Base-by-base conservation (phyloP, 2,888 invertebrate species). In the Ophion ventricosus region DNA sequence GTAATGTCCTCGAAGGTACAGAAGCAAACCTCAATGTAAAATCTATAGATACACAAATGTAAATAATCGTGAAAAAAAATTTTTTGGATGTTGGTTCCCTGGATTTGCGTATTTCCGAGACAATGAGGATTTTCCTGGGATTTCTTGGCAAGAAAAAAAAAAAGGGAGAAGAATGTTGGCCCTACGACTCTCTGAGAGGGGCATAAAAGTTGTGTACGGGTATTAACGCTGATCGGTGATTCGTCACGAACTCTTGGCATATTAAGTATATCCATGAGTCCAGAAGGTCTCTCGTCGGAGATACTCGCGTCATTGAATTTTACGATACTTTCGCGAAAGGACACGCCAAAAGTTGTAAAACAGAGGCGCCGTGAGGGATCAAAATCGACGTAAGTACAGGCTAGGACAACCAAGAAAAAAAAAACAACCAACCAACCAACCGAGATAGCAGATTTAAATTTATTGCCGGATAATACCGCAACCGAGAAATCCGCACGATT, bases 31-130 rank as follows among this genome's bases (percentile, higher is more conserved):
- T 23, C n/a, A 40, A 26, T 66, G 49, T 25, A 35, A 56, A 66
- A 66, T 49, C 25, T 49, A 20, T 14, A 26, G 20, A 35, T 8
- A 59, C 0, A 57, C 29, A 25, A 11, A 61, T n/a, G 40, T 43
- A 73, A 23, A 72, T 56, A 35, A 14, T 54, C 17, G 20, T 35
- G 17, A 29, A 64, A 56, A 26, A 25, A 26, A 26, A 35, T 35
- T 35, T 25, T 63, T 25, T 56, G 67, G n/a, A 11, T 40, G 67
- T 54, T 61, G 72, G 57, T n/a, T 81, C 25, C 63, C 75, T 67
- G 82, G 76, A 82, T 84, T 84, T 86, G 84, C 86, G 85, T 85
- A 85, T 82, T 85, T 84, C 49, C 80, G 76, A 78, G 69, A 81
- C 76, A 66, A 80, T 69, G 72, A 74, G 80, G 43, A 43, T 43